phyloP scores from a whole-genome alignment of 2,113 vertebrate species.

The Aptenodytes forsteri region DNA sequence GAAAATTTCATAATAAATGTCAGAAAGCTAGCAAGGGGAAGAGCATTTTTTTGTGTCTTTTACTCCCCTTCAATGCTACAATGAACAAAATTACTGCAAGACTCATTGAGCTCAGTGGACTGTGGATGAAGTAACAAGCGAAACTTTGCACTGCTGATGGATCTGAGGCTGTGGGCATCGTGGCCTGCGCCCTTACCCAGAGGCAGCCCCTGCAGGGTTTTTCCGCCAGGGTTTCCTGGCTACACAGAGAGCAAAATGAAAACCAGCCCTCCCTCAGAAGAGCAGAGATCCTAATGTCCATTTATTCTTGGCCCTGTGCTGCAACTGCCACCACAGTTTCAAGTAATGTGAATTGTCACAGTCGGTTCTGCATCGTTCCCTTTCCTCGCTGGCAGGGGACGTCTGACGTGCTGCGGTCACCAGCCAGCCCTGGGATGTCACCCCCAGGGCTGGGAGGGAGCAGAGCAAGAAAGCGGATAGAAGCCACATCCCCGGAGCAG shows the following conservation, averaged over 20 bases:
- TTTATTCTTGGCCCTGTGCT: neutral
- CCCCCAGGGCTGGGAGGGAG: neutral
- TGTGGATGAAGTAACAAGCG: neutral
- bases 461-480: neutral
- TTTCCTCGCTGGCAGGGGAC: neutral
- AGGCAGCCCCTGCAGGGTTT: neutral
- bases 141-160: neutral
- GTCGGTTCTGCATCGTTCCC: neutral
- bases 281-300: neutral
- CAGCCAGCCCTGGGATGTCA: neutral
- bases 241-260: neutral
- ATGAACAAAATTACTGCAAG: neutral
- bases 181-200: neutral
- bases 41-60: neutral
- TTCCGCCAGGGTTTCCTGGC: neutral
- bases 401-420: neutral
- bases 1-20: too few relatives aligned
- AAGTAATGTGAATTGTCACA: neutral
- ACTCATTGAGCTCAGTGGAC: too few relatives aligned
- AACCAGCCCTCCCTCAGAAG: neutral
- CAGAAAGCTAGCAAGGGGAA: neutral
- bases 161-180: neutral
- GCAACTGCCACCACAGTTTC: neutral
- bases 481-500: rapidly evolving
- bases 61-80: neutral